Conservation (phyloP, 2,888 invertebrate genomes). For the Micropterix aruncella region DNA sequence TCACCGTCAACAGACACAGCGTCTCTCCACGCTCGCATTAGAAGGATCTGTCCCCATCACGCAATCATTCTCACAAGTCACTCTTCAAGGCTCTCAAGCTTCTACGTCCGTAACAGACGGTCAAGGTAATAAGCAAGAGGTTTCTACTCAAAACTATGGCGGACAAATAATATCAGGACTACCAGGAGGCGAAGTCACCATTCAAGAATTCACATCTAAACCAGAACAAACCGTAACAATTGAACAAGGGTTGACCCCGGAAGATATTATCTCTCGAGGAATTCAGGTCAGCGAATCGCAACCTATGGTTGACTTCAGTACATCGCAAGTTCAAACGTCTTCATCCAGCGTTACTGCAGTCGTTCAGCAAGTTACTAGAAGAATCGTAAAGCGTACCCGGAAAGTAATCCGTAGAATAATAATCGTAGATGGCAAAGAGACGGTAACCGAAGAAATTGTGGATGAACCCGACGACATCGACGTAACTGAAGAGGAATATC, state of each 20-base stretch:
- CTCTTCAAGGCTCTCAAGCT: constrained; percentile 49
- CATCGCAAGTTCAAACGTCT: constrained; percentile 39
- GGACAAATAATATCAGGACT: constrained; percentile 47
- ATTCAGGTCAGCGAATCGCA: constrained; percentile 21
- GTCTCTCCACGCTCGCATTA: constrained; percentile 38
- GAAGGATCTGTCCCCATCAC: constrained; percentile 43
- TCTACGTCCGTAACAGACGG: constrained; percentile 40
- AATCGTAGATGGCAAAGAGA: constrained; percentile 73
- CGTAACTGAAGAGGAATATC: constrained; percentile 56
- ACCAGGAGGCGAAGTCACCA: constrained; percentile 46
- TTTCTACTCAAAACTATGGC: constrained; percentile 47
- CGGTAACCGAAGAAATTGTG: constrained; percentile 66
- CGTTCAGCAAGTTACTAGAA: constrained; percentile 68
- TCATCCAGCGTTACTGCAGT: constrained; percentile 64
- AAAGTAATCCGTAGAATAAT: constrained; percentile 63
- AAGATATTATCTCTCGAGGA: constrained; percentile 24
- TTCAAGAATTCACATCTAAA: constrained; percentile 50
- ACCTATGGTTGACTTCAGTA: constrained; percentile 20
- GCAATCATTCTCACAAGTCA: constrained; percentile 53
- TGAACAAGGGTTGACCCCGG: constrained; percentile 38
- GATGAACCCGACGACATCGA: constrained; percentile 74
- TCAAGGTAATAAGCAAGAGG: constrained; percentile 46
- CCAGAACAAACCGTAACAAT: constrained; percentile 45
- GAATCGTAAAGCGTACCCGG: constrained; percentile 59
- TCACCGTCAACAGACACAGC: constrained; percentile 43